Conservation (phyloP, 1,140 invertebrate species). For the Drosophila insularis region DNA sequence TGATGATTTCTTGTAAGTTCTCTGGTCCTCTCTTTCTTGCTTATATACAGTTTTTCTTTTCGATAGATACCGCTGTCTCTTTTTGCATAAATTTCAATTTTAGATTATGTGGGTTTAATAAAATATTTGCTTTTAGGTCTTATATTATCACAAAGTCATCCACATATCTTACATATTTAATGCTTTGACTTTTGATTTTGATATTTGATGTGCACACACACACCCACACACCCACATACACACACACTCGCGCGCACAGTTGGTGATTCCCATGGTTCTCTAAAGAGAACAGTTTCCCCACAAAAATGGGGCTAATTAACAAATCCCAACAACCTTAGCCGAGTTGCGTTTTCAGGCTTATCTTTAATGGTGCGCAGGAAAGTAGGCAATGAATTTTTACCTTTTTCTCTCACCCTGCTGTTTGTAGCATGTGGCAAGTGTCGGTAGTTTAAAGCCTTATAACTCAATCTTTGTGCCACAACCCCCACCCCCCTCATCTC, state of each 20-base stretch:
- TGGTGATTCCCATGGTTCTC: background rate
- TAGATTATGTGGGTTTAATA: constrained; percentile 74
- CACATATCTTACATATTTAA: constrained; percentile 29
- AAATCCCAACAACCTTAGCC: constrained; percentile 59
- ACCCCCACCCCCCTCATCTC: constrained; percentile 1
- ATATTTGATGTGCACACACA: background rate
- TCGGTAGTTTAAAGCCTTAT: constrained; percentile 62
- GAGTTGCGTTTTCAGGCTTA: constrained; percentile 25
- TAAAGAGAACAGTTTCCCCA: background rate
- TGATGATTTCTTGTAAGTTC: constrained; percentile 66
- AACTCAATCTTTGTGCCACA: constrained; percentile 65
- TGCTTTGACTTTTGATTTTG: constrained; percentile 39
- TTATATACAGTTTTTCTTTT: constrained; percentile 13
- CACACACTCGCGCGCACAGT: background rate
- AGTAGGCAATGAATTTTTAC: constrained; percentile 52
- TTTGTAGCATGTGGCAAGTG: constrained; percentile 33
- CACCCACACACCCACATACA: background rate
- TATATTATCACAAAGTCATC: constrained; percentile 14
- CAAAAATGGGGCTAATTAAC: constrained; percentile 66
- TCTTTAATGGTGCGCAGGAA: constrained; percentile 42
- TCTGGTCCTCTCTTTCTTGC: constrained; percentile 22
- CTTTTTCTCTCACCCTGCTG: background rate
- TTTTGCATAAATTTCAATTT: constrained; percentile 76
- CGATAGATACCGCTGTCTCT: constrained; percentile 11
- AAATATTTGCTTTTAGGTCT: constrained; percentile 67